Percentiles rank a stretch among this genome's conserved stretches.
These are phyloP conservation scores for Hyles euphorbiae DNA, from an alignment of 1,140 invertebrate species.

Conservation along the genomic window DNA sequence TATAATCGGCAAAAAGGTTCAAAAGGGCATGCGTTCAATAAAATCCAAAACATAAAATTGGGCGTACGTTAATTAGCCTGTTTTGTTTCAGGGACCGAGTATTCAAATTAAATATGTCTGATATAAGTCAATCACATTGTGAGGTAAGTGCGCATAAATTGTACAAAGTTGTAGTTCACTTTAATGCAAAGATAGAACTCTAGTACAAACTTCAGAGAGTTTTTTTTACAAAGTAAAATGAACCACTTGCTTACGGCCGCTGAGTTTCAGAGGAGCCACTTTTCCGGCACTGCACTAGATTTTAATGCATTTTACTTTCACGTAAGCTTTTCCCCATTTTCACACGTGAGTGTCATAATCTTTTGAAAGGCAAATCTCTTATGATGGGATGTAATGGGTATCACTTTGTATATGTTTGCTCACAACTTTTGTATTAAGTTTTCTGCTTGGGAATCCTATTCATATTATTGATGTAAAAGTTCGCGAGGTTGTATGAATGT, in stretches of 20 bases:
- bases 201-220: constrained; percentile 14
- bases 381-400: neutral
- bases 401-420: neutral
- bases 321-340: constrained; percentile 36
- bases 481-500: no score
- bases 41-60: neutral
- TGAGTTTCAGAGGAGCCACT: constrained; percentile 33
- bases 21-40: no score
- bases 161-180: constrained; percentile 1
- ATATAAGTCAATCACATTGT: constrained; percentile 83
- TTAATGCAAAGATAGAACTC: constrained; percentile 8
- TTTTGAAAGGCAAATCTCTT: constrained; percentile 26
- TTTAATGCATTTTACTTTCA: constrained; percentile 42
- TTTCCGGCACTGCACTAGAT: constrained; percentile 29
- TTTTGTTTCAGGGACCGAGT: constrained; percentile 82
- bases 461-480: no score
- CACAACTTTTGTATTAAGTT: neutral
- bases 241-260: constrained; percentile 29
- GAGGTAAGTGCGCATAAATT: constrained; percentile 76
- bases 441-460: neutral
- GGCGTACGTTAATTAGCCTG: neutral
- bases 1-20: no score
- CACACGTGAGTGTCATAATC: constrained; percentile 38
- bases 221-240: constrained; percentile 26
- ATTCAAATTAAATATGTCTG: constrained; percentile 81